Percentiles rank a stretch among this genome's conserved stretches.
phyloP scores from a whole-genome alignment of 2,797 vertebrate genomes.

The Emys orbicularis region DNA sequence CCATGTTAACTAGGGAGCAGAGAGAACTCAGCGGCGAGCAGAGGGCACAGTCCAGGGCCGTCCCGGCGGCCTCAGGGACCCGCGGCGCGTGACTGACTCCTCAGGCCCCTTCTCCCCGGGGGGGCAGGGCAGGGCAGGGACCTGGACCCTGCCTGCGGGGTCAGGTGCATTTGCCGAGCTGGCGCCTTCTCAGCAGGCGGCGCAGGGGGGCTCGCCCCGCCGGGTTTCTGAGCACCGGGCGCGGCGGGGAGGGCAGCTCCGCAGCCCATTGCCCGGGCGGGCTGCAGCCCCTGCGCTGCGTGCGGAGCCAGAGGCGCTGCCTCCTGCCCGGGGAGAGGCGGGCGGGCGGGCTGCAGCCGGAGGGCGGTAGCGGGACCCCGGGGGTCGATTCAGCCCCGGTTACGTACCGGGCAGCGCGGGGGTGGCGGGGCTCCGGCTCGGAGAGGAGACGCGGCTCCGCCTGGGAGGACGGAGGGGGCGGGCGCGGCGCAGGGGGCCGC shows the following conservation, averaged over 20 bases:
- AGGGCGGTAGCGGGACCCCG: no score
- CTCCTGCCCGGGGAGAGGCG: background rate
- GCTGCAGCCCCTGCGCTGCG: background rate
- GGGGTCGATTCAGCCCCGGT: background rate
- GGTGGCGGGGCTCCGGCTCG: background rate
- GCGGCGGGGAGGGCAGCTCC: background rate
- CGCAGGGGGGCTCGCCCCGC: background rate
- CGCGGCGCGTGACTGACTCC: background rate
- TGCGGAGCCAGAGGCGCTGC: background rate
- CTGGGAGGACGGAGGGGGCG: background rate
- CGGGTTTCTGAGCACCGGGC: background rate
- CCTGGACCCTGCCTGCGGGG: no score
- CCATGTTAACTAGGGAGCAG: background rate
- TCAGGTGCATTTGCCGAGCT: no score
- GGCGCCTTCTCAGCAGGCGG: background rate
- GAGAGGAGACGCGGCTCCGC: no score
- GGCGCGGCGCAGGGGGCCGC: background rate
- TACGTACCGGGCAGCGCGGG: background rate
- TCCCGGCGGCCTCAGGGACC: no score
- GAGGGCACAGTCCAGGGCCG: background rate
- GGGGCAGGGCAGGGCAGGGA: no score
- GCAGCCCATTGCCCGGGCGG: background rate
- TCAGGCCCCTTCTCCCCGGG: no score
- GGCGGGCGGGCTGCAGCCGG: accelerated
- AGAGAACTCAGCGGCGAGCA: no score